These are phyloP conservation scores for Lota lota DNA, from an alignment of 2,113 vertebrate genomes.

Conservation along the genomic window DNA sequence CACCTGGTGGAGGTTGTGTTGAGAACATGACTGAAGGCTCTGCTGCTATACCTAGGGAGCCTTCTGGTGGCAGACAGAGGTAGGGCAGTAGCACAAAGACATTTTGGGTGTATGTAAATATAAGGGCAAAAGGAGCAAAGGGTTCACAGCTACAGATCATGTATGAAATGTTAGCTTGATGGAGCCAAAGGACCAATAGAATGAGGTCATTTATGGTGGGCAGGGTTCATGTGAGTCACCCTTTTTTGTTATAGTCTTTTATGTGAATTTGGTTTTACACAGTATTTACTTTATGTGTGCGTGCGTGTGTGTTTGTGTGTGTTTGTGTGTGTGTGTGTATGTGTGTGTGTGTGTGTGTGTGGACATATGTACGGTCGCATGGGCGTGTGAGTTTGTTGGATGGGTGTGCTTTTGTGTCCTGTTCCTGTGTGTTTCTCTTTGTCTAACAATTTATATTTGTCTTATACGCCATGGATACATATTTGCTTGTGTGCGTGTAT, in stretches of 20 bases:
- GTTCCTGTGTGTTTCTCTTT: not conserved
- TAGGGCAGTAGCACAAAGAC: constrained; percentile 39
- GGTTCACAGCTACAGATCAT: no score
- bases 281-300: no score
- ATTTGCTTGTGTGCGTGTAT: not conserved
- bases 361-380: not conserved
- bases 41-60: constrained; percentile 66
- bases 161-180: no score
- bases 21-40: not conserved
- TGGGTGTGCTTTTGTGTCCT: not conserved
- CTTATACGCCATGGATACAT: not conserved
- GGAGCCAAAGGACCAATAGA: no score
- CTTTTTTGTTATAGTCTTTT: no score
- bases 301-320: not conserved
- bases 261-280: no score
- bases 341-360: constrained; percentile 4
- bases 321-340: constrained; percentile 5
- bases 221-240: not conserved
- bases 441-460: not conserved
- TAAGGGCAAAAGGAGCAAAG: no score
- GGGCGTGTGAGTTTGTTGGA: not conserved
- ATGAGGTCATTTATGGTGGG: not conserved
- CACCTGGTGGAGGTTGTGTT: no score
- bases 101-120: not conserved
- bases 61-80: constrained; percentile 69